These are phyloP conservation scores for Conus canariensis DNA, from an alignment of 2,888 invertebrate genomes.

Conservation along the genomic window DNA sequence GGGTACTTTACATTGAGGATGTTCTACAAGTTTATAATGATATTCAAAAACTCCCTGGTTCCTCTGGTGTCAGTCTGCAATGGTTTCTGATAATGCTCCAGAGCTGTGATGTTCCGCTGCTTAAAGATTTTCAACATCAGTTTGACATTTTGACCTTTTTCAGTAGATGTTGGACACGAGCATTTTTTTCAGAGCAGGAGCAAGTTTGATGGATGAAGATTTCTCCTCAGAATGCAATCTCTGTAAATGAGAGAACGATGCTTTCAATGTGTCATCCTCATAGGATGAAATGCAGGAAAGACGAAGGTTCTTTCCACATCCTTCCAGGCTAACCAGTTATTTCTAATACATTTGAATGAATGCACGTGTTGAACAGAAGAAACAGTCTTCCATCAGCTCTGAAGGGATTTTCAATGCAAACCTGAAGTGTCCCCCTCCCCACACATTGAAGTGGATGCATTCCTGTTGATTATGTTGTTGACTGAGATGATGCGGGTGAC, in stretches of 20 bases:
- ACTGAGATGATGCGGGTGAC: not conserved
- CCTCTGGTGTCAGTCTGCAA: not conserved
- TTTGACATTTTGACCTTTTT: not conserved
- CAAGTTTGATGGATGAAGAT: not conserved
- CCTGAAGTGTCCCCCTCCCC: slow-evolving; percentile 6
- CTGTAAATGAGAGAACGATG: not conserved
- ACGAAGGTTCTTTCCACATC: slow-evolving; percentile 2
- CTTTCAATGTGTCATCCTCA: too few species aligned
- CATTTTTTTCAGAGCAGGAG: slow-evolving; percentile 6
- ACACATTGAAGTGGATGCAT: slow-evolving; percentile 2
- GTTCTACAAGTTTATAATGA: not conserved
- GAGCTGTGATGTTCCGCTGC: not conserved
- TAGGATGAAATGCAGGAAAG: not conserved
- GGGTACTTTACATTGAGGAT: slow-evolving; percentile 27
- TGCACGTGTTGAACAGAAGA: not conserved
- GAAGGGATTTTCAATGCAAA: not conserved
- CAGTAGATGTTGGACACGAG: not conserved
- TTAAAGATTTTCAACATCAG: slow-evolving; percentile 19
- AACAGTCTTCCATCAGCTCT: not conserved
- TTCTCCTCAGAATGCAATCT: not conserved
- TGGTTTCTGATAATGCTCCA: not conserved
- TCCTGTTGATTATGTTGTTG: slow-evolving; percentile 12
- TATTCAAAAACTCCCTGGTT: not conserved
- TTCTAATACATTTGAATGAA: slow-evolving; percentile 14
- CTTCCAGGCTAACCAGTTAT: slow-evolving; percentile 13